phyloP scores from a whole-genome alignment of 1,140 invertebrate species.

The Chironomus striatipennis region DNA sequence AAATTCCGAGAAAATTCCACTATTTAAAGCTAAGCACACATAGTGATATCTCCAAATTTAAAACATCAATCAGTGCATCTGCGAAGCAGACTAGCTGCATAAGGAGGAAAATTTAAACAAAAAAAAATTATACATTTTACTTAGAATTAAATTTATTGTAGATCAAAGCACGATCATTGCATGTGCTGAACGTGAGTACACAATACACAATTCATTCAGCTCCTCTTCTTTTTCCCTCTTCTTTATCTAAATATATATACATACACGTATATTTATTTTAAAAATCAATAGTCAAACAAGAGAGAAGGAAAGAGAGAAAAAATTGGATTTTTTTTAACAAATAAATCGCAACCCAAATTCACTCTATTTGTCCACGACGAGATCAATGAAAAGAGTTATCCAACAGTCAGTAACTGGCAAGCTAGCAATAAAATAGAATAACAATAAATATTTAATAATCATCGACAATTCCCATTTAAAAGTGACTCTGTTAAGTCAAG shows the following conservation, averaged over 20 bases:
- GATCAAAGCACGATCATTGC: too few relatives aligned
- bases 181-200: too few relatives aligned
- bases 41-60: too few relatives aligned
- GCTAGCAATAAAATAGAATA: not conserved
- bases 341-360: not conserved
- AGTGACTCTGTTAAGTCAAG: not conserved
- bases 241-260: not conserved
- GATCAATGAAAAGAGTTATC: not conserved
- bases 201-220: not conserved
- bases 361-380: not conserved
- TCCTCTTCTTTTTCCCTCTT: not conserved
- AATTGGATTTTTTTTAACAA: slow-evolving; percentile 6
- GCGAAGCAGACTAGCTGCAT: too few relatives aligned
- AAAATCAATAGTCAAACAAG: not conserved
- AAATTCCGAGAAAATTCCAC: too few relatives aligned
- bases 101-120: too few relatives aligned
- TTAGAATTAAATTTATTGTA: too few relatives aligned
- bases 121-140: too few relatives aligned
- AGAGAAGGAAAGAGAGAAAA: not conserved
- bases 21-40: too few relatives aligned
- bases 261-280: not conserved
- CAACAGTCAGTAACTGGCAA: not conserved
- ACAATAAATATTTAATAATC: not conserved
- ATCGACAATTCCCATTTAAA: not conserved
- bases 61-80: too few relatives aligned